These are phyloP conservation scores for Argentina silus DNA, from an alignment of 2,797 vertebrate species.

Conservation along the genomic window DNA sequence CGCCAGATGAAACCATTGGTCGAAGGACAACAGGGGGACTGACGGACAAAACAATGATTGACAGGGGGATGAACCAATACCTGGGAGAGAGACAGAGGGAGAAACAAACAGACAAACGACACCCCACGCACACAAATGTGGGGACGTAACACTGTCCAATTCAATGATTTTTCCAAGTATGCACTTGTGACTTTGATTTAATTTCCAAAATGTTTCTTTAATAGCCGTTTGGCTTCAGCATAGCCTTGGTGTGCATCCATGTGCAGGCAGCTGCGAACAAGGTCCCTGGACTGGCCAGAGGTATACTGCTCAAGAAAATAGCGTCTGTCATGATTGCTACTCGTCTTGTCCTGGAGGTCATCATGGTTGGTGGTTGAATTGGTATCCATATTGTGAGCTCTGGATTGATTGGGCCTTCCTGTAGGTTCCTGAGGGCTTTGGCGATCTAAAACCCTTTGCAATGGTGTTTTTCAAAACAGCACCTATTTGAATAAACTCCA, in stretches of 20 bases:
- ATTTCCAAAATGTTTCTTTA: conserved; percentile 22
- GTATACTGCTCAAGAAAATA: conserved; percentile 17
- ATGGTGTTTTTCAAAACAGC: not conserved
- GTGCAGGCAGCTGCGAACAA: conserved; percentile 14
- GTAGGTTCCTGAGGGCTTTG: not conserved
- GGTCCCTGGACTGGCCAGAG: not conserved
- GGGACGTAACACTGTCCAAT: too few relatives aligned
- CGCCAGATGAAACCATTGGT: too few relatives aligned
- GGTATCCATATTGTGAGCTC: not conserved
- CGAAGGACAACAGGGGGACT: too few relatives aligned
- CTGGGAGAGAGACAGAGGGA: too few relatives aligned
- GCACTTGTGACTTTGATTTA: conserved; percentile 10
- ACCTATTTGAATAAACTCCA: not conserved
- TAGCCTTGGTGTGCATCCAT: conserved; percentile 1
- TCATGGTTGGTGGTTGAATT: not conserved
- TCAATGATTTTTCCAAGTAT: conserved; percentile 12
- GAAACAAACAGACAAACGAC: too few relatives aligned
- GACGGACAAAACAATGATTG: too few relatives aligned
- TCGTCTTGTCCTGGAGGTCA: not conserved
- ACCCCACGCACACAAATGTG: too few relatives aligned
- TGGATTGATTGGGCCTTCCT: too few relatives aligned
- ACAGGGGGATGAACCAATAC: too few relatives aligned
- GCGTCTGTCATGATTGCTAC: not conserved
- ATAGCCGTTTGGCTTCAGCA: not conserved
- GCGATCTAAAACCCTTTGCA: not conserved